Base-by-base conservation (phyloP, 2,113 vertebrate genomes). In the Chloebia gouldiae region DNA sequence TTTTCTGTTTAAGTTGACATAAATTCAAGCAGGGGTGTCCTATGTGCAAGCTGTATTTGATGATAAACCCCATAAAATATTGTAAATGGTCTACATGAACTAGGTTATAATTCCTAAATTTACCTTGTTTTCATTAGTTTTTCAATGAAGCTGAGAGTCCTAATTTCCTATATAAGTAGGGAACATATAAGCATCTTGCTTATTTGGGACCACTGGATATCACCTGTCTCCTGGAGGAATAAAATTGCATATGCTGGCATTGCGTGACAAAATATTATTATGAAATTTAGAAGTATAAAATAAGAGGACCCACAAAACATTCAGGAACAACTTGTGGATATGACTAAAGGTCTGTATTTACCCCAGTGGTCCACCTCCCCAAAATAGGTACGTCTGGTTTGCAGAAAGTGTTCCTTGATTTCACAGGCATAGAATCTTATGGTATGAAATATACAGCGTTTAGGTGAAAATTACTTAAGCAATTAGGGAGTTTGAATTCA, bases 401-500 rank as follows among this genome's bases (percentile, higher is more conserved):
- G 45, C 65, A 80, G 71, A n/a, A 81, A 72, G 6, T 21, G 33
- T 49, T 81, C 57, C 75, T 88, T 86, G 71, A 92, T 94, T 96
- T 97, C 84, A 79, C 6, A 13, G 60, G 18, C 71, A 42, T 42
- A 88, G 77, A 80, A 81, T 75, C 56, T 86, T 86, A 86, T 20
- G 22, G 77, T 85, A 65, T 42, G 63, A 97, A 96, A 95, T 61
- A 60, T 15, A 69, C 8, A 68, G 23, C 20, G 35, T 94, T 88
- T 90, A 86, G 82, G 61, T 73, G 33, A 90, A 97, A 96, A 60
- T 57, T 7, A 61, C 33, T 92, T 81, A 88, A 81, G 40, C 56
- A 92, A 88, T 64, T 69, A 39, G 39, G 81, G 89, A 94, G 79
- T 65, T 95, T 13, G 21, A 94, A 61, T 86, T 86, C 89, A 81